Conservation (phyloP, 2,113 vertebrate genomes). For the Numenius arquata region DNA sequence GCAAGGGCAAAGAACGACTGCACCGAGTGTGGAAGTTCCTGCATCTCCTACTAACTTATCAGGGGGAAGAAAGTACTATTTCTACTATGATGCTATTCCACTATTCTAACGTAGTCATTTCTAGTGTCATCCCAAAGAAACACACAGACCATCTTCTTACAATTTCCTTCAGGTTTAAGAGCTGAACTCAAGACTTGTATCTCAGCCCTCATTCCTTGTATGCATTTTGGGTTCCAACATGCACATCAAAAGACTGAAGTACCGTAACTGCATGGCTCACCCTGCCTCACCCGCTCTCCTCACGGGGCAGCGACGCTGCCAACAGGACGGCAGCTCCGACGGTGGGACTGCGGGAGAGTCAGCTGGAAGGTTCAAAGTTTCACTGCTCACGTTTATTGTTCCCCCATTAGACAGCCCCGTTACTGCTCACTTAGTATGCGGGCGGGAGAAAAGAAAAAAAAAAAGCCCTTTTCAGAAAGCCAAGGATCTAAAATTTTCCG, state of each 20-base stretch:
- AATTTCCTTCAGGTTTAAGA: background rate
- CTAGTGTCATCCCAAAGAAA: background rate
- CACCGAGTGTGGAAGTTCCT: background rate
- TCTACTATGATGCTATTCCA: background rate
- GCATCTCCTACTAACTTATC: background rate
- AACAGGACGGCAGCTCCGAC: background rate
- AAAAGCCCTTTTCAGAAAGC: background rate
- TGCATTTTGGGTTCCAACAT: background rate
- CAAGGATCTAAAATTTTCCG: background rate
- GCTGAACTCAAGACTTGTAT: background rate
- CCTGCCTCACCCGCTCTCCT: background rate
- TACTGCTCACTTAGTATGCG: background rate
- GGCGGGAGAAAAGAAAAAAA: background rate
- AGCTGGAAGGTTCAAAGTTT: constrained; percentile 8
- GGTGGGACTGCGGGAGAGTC: background rate
- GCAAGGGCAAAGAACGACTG: background rate
- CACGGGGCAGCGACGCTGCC: background rate
- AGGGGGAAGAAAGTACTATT: background rate
- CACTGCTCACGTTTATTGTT: constrained; percentile 33
- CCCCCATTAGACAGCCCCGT: background rate
- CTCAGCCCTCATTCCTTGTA: background rate
- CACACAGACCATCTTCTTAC: background rate
- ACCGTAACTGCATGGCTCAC: background rate
- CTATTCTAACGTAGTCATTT: background rate
- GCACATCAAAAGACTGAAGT: background rate